Conservation (phyloP, 2,797 vertebrate species). For the Leuciscus waleckii region DNA sequence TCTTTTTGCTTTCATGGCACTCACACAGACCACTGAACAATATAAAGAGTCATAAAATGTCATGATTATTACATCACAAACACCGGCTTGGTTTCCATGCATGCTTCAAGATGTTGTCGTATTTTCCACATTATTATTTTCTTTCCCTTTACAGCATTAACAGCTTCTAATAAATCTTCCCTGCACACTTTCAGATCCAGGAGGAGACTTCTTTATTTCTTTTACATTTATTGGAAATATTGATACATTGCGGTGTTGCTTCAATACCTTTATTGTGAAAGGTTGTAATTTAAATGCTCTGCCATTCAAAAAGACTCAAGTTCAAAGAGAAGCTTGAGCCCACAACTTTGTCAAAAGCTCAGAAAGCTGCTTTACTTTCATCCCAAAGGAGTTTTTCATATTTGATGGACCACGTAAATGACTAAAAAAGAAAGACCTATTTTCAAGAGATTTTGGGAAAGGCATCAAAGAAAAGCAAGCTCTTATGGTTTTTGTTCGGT, state of each 20-base stretch:
- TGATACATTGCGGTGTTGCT: background rate
- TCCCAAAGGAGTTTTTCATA: background rate
- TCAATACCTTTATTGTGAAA: slow-evolving; percentile 7
- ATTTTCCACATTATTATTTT: slow-evolving; percentile 61
- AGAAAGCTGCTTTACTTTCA: slow-evolving; percentile 13
- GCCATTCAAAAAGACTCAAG: background rate
- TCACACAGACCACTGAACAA: slow-evolving; percentile 55
- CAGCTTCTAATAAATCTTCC: slow-evolving; percentile 61
- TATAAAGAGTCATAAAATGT: slow-evolving; percentile 60
- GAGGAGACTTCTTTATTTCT: slow-evolving; percentile 24
- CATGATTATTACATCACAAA: slow-evolving; percentile 65
- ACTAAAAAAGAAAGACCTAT: slow-evolving; percentile 20
- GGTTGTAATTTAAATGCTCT: slow-evolving; percentile 38
- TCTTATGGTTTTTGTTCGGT: slow-evolving; percentile 15
- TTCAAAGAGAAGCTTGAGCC: slow-evolving; percentile 17
- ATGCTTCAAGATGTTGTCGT: slow-evolving; percentile 60
- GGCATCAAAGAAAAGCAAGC: slow-evolving; percentile 46
- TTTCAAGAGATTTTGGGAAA: slow-evolving; percentile 39
- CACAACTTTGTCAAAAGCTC: slow-evolving; percentile 4
- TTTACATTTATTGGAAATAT: background rate
- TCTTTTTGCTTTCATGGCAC: slow-evolving; percentile 59
- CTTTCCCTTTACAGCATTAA: slow-evolving; percentile 52
- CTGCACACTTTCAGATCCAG: slow-evolving; percentile 60
- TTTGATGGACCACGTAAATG: slow-evolving; percentile 10
- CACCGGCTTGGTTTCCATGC: slow-evolving; percentile 52